Evolutionary conservation across 92 coral and sea anemone species (phyloP).

Genomic region (Paramuricea clavata): DNA sequence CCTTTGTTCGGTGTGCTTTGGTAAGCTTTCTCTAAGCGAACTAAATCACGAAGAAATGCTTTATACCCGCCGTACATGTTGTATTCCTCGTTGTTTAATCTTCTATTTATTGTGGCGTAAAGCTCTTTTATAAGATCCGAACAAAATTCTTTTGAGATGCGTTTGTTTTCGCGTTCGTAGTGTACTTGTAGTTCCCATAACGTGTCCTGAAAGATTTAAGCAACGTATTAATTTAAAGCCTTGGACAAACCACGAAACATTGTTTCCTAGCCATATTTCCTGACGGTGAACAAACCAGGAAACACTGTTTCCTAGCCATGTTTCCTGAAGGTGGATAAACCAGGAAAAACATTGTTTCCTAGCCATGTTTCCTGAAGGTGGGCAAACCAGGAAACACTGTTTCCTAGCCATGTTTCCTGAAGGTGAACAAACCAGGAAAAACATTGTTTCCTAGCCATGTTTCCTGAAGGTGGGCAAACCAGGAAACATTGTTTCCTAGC

Average conservation of each 20-base stretch:
- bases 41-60: slow-evolving; percentile 44
- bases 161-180: slow-evolving; percentile 40
- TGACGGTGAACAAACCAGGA: neutral
- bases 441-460: neutral
- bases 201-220: slow-evolving; percentile 3
- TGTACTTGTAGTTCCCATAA: slow-evolving; percentile 20
- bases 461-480: neutral
- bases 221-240: neutral
- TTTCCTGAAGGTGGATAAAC: neutral
- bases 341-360: neutral
- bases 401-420: neutral
- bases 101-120: slow-evolving; percentile 36
- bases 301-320: neutral
- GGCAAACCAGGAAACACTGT: neutral
- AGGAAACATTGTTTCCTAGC: too few species aligned
- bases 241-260: neutral
- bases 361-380: neutral
- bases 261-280: neutral
- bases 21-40: slow-evolving; percentile 36
- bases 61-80: slow-evolving; percentile 31
- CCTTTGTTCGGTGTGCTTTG: slow-evolving; percentile 36
- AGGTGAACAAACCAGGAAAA: neutral
- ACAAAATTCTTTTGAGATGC: slow-evolving; percentile 45
- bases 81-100: slow-evolving; percentile 42
- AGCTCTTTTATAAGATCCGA: slow-evolving; percentile 37